phyloP scores from a whole-genome alignment of 2,888 invertebrate species.

The Anthophora plumipes region DNA sequence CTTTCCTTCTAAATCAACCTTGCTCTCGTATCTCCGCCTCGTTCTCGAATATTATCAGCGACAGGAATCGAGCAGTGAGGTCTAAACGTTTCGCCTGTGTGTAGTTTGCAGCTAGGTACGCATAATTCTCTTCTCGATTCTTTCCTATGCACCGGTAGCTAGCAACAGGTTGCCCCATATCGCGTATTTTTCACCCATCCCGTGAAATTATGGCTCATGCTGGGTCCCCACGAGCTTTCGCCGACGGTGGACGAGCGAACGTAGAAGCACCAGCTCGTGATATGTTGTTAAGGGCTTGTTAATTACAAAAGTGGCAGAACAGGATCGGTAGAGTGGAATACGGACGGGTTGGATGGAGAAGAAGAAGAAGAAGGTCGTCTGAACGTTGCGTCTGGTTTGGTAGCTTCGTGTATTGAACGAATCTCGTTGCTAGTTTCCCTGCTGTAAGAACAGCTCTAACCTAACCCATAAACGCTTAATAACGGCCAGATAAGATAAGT shows the following conservation, averaged over 20 bases:
- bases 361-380: too few relatives aligned
- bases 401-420: too few relatives aligned
- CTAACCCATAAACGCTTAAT: slow-evolving; percentile 43
- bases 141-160: slow-evolving; percentile 20
- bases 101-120: slow-evolving; percentile 41
- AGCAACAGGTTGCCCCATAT: slow-evolving; percentile 54
- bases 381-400: too few relatives aligned
- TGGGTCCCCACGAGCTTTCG: slow-evolving; percentile 55
- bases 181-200: slow-evolving; percentile 49
- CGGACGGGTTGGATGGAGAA: too few relatives aligned
- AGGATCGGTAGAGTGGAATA: slow-evolving; percentile 58
- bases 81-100: slow-evolving; percentile 37
- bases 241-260: slow-evolving; percentile 42
- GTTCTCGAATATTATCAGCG: slow-evolving; percentile 13
- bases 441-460: background rate
- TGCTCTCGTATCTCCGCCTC: slow-evolving; percentile 12
- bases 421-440: background rate
- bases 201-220: slow-evolving; percentile 62
- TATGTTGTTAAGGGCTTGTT: slow-evolving; percentile 71
- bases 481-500: slow-evolving; percentile 51
- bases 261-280: slow-evolving; percentile 60
- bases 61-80: slow-evolving; percentile 15
- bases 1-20: slow-evolving; percentile 4
- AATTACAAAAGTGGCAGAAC: slow-evolving; percentile 74
- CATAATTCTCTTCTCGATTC: slow-evolving; percentile 47